phyloP scores from a whole-genome alignment of 1,140 invertebrate genomes.

The Mactra quadrangularis region DNA sequence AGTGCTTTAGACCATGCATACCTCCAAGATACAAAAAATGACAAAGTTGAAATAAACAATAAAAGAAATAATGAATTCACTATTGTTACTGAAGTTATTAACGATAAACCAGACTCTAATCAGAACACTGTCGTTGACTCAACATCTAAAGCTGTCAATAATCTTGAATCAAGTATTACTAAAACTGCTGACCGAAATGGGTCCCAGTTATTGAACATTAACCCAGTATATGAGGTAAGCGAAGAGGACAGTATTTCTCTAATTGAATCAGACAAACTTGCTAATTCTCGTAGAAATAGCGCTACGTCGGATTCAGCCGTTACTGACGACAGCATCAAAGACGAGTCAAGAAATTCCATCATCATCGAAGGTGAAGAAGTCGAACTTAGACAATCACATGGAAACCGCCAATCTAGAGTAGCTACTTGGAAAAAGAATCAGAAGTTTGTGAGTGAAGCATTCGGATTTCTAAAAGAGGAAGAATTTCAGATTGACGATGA shows the following conservation, averaged over 20 bases:
- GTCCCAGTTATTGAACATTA: not conserved
- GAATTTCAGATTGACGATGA: constrained; percentile 4
- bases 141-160: too few relatives aligned
- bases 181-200: not conserved
- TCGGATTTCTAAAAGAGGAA: constrained; percentile 55
- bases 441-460: constrained; percentile 64
- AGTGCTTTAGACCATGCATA: not conserved
- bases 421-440: constrained; percentile 54
- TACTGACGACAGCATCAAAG: not conserved
- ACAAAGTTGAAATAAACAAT: not conserved
- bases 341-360: constrained; percentile 1
- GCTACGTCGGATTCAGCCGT: not conserved
- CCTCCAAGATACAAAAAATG: not conserved
- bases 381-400: constrained; percentile 35
- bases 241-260: not conserved
- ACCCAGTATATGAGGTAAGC: constrained; percentile 53
- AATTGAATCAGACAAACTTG: not conserved
- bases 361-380: constrained; percentile 52
- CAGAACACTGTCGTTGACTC: too few relatives aligned
- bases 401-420: not conserved
- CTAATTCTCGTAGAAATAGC: not conserved
- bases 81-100: constrained; percentile 11
- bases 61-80: not conserved
- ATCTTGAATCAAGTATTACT: not conserved
- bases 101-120: too few relatives aligned